These are phyloP conservation scores for Recurvirostra avosetta DNA, from an alignment of 2,113 vertebrate species.

Conservation along the genomic window DNA sequence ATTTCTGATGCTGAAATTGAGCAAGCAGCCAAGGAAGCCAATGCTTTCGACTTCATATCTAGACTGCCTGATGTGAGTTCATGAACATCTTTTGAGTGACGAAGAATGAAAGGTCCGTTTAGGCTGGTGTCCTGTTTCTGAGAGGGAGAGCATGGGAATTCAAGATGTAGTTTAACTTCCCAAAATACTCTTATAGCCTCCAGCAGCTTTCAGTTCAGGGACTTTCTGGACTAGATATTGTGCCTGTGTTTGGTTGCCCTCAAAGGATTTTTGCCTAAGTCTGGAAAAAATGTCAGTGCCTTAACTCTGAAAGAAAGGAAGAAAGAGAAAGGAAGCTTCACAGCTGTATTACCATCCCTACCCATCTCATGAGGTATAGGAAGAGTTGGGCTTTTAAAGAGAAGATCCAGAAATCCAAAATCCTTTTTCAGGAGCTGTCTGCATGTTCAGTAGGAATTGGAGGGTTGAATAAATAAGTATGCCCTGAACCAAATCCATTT, in stretches of 20 bases:
- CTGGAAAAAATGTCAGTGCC: not conserved
- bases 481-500: not conserved
- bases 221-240: not conserved
- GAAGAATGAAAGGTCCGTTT: not conserved
- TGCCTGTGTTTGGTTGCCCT: not conserved
- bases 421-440: not conserved
- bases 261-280: not conserved
- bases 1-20: conserved; percentile 71
- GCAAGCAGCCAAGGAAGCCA: conserved; percentile 70
- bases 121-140: not conserved
- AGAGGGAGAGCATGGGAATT: not conserved
- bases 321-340: not conserved
- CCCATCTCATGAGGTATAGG: not conserved
- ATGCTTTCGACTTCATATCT: conserved; percentile 75
- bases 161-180: not conserved
- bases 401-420: not conserved
- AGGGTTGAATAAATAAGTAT: not conserved
- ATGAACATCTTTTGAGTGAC: not conserved
- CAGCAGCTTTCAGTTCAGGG: not conserved
- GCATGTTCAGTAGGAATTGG: not conserved
- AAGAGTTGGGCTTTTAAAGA: not conserved
- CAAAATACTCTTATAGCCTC: not conserved
- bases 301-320: too few relatives aligned
- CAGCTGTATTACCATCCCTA: not conserved
- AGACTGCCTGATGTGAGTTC: conserved; percentile 70